Conservation (phyloP, 2,797 vertebrate genomes). For the Tragelaphus eurycerus region DNA sequence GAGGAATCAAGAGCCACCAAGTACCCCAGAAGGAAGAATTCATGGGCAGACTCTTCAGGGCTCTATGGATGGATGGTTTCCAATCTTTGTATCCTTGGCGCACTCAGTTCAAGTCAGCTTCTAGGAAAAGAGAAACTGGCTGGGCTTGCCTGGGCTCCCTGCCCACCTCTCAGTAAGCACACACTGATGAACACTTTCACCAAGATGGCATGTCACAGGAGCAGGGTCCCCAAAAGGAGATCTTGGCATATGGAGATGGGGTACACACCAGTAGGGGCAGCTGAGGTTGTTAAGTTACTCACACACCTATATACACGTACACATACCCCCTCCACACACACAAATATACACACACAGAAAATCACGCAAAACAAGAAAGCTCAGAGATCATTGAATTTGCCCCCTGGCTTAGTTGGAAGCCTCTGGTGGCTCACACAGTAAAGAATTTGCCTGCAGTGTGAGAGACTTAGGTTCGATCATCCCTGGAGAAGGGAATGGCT, state of each 20-base stretch:
- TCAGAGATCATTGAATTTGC: neutral
- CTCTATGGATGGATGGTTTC: neutral
- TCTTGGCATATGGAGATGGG: neutral
- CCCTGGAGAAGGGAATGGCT: neutral
- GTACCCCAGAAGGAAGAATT: neutral
- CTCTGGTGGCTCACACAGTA: neutral
- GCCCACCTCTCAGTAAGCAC: neutral
- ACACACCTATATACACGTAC: neutral
- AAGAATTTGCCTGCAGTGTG: neutral
- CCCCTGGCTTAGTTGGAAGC: neutral
- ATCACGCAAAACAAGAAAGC: neutral
- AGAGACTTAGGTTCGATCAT: neutral
- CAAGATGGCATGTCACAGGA: neutral
- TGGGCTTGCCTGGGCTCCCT: neutral
- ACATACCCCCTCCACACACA: neutral
- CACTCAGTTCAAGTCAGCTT: neutral
- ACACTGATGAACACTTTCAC: neutral
- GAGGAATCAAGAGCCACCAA: neutral
- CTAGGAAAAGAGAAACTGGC: neutral
- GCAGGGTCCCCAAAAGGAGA: neutral
- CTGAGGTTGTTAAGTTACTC: neutral
- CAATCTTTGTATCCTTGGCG: neutral
- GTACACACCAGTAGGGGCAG: neutral
- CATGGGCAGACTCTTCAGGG: neutral
- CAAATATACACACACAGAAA: neutral